Conservation (phyloP, 2,888 invertebrate species). For the Andrena chrysosceles region DNA sequence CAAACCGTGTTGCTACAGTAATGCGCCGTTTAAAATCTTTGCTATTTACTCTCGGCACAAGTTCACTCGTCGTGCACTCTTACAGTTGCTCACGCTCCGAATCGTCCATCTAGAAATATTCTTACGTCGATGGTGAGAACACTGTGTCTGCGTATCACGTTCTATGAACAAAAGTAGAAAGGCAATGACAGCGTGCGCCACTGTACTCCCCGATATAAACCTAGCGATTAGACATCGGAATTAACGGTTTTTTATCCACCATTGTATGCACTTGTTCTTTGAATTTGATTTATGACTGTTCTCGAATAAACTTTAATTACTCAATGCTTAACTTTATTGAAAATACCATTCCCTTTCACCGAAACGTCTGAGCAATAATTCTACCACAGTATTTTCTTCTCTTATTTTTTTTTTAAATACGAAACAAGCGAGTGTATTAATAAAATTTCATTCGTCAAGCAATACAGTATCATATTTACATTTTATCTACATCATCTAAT, state of each 20-base stretch:
- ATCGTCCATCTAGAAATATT: background rate
- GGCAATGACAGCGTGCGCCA: no score
- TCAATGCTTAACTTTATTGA: constrained; percentile 7
- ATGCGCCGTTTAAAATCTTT: constrained; percentile 38
- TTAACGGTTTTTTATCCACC: no score
- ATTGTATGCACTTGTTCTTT: no score
- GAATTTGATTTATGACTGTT: background rate
- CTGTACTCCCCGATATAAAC: no score
- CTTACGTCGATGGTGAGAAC: no score
- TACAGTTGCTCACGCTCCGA: background rate
- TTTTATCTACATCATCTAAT: constrained; percentile 47
- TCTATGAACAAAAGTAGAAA: no score
- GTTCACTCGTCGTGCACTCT: background rate
- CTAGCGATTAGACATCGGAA: no score
- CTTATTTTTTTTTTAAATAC: constrained; percentile 11
- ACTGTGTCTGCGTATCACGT: no score
- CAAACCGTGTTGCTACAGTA: constrained; percentile 40
- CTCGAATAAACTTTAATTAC: background rate
- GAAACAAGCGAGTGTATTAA: constrained; percentile 39
- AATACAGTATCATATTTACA: constrained; percentile 49
- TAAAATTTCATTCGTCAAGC: constrained; percentile 51
- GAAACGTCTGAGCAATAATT: constrained; percentile 8
- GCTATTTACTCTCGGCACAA: background rate
- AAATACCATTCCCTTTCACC: constrained; percentile 13
- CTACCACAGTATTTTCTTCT: background rate